Base-by-base conservation (phyloP, 2,113 vertebrate species). In the Malaclemys terrapin region DNA sequence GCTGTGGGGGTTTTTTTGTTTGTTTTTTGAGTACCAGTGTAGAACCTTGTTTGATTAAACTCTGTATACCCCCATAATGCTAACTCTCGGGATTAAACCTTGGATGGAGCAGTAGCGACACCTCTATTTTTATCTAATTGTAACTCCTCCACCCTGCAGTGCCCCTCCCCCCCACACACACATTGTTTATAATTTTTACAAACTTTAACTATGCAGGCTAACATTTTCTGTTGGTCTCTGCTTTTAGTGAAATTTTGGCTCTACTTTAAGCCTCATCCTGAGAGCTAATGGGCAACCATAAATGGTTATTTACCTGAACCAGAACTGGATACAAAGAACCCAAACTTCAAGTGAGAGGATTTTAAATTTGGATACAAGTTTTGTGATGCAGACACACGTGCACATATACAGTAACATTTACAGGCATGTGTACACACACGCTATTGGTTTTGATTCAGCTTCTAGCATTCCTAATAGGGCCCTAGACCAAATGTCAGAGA, bases 61-160 rank as follows among this genome's bases (percentile, higher is more conserved):
- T 45, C 25, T 91, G 35, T 75, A 59, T 0, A 1, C n/a, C 31
- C 6, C 11, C 4, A 5, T 10, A 25, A 2, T 1, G 4, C 45
- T 50, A 65, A 1, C 4, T 78, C 45, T 50, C 27, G 38, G 49
- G 90, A 59, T 45, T 45, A 42, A 75, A 84, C 59, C 94, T 59
- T 75, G 57, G 83, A 47, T 19, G 85, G 82, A 82, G 16, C 54
- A 50, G 38, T 22, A 76, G 92, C 42, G 62, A 78, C 50, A 38
- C 8, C 84, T 91, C 54, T 82, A 27, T 29, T 10, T 92, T 10
- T 91, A 31, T 89, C 85, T 82, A 52, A 81, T 24, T 52, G 82
- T 78, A 89, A 31, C 10, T 90, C 13, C 31, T 14, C 85, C 3
- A 6, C 84, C 94, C 42, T 42, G 42, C 42, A 4, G 42, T 42